Evolutionary conservation across 1,140 invertebrate genomes (phyloP).

Genomic region (Hetaerina americana): DNA sequence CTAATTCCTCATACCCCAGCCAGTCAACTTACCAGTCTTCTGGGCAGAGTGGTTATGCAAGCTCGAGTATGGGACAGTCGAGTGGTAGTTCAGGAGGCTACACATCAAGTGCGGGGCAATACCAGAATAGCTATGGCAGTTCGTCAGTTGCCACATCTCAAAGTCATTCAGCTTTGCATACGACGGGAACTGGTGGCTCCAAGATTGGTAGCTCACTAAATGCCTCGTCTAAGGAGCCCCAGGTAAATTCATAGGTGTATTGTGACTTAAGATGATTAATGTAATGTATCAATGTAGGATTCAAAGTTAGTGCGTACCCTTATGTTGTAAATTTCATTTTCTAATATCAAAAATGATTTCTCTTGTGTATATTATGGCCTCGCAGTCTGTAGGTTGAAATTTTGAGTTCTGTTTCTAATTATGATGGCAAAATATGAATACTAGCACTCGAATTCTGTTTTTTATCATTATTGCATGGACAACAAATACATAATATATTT

Average conservation of each 20-base stretch:
- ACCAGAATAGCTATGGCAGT: slow-evolving; percentile 13
- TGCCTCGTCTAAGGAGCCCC: slow-evolving; percentile 10
- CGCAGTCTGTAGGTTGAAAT: too few species aligned
- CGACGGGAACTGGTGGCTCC: background rate
- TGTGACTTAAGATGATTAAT: background rate
- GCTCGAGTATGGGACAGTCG: slow-evolving; percentile 2
- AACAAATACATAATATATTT: too few species aligned
- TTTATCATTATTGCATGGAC: too few species aligned
- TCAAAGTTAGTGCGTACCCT: too few species aligned
- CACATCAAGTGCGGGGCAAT: slow-evolving; percentile 8
- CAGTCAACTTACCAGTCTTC: slow-evolving; percentile 8
- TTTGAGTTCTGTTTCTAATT: too few species aligned
- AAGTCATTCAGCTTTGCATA: slow-evolving; percentile 2
- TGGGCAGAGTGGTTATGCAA: slow-evolving; percentile 12
- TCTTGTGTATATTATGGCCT: too few species aligned
- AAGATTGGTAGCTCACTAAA: slow-evolving; percentile 10
- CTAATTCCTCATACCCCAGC: slow-evolving; percentile 4
- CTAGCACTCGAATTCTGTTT: too few species aligned
- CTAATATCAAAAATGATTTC: too few species aligned
- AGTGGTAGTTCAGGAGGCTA: slow-evolving; percentile 5
- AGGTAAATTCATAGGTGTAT: slow-evolving; percentile 4
- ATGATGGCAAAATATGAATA: too few species aligned
- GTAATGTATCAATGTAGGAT: too few species aligned
- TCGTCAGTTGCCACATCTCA: slow-evolving; percentile 5
- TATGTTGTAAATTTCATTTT: too few species aligned